Evolutionary conservation across 2,888 invertebrate species (phyloP), one percentile per base, ranked within the genome.

Genomic region (Amphimallon solstitiale): DNA sequence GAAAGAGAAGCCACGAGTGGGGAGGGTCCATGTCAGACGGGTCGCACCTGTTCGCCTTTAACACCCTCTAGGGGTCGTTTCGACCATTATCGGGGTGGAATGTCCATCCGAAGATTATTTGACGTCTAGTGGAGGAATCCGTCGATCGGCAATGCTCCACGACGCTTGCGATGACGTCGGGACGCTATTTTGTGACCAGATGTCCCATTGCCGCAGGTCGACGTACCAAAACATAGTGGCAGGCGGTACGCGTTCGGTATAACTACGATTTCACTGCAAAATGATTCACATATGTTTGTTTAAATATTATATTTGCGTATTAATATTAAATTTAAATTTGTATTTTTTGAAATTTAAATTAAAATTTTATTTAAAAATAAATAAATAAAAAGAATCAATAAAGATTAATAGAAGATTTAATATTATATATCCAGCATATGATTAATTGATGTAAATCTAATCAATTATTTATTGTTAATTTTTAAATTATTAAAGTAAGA

Each of bases 41-140:
- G 72, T 75, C 77, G 76, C 81, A 81, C 80, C 80, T 81, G 81
- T 80, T 80, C 74, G 74, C 75, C 69, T 79, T 78, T 77, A 74
- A 73, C 75, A 77, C 80, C 78, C 76, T 78, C 65, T 64, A 67
- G 76, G 74, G 76, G 68, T 69, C 66, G 66, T 70, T 37, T 52
- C 45, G 51, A 56, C n/a, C 34, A 45, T 43, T 70, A 59, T 68
- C 59, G 68, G 59, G 66, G 46, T 65, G 64, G 56, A 64, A 67
- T 63, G 66, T 49, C n/a, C 43, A 59, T 67, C 49, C 65, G 15
- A 12, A 62, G 66, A 37, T 71, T 49, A 45, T 75, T 77, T 73
- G 48, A 52, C 29, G 19, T 19, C 29, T 40, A n/a, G 35, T 4
- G 12, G 14, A 17, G 12, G 3, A 4, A 6, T 23, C 35, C 19